These are phyloP conservation scores for Epizoanthus illoricatus DNA, from an alignment of 92 coral and sea anemone genomes.

Conservation along the genomic window DNA sequence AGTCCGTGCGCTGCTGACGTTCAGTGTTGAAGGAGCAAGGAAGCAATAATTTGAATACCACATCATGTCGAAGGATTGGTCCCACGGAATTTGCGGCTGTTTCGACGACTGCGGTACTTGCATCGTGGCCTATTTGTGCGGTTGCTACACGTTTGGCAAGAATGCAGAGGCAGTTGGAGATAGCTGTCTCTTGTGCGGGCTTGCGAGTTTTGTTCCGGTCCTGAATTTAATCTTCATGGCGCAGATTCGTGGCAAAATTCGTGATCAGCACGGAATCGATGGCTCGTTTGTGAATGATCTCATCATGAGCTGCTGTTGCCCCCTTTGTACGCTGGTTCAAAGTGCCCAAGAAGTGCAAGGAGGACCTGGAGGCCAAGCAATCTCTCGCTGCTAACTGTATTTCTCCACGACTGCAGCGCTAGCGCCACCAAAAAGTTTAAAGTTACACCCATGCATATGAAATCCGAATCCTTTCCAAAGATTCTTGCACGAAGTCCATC, in stretches of 20 bases:
- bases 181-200: conserved; percentile 82
- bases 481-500: too few species aligned
- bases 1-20: too few species aligned
- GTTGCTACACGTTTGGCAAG: conserved; percentile 91
- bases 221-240: conserved; percentile 78
- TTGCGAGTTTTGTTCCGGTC: conserved; percentile 76
- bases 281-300: conserved; percentile 79
- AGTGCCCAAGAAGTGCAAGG: conserved; percentile 92
- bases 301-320: conserved; percentile 74
- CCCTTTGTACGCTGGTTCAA: conserved; percentile 83
- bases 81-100: conserved; percentile 91
- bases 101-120: conserved; percentile 91
- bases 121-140: conserved; percentile 69
- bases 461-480: too few species aligned
- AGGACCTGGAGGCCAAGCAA: conserved; percentile 68
- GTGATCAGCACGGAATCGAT: conserved; percentile 85
- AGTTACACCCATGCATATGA: too few species aligned
- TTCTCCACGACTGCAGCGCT: too few species aligned
- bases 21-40: too few species aligned
- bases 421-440: too few species aligned
- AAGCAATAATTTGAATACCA: too few species aligned
- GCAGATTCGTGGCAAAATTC: conserved; percentile 88
- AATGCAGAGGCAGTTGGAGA: conserved; percentile 99
- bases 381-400: conserved; percentile 62
- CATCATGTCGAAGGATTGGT: conserved; percentile 74